These are phyloP conservation scores for Triops longicaudatus DNA, from an alignment of 1,140 invertebrate genomes.

Conservation along the genomic window DNA sequence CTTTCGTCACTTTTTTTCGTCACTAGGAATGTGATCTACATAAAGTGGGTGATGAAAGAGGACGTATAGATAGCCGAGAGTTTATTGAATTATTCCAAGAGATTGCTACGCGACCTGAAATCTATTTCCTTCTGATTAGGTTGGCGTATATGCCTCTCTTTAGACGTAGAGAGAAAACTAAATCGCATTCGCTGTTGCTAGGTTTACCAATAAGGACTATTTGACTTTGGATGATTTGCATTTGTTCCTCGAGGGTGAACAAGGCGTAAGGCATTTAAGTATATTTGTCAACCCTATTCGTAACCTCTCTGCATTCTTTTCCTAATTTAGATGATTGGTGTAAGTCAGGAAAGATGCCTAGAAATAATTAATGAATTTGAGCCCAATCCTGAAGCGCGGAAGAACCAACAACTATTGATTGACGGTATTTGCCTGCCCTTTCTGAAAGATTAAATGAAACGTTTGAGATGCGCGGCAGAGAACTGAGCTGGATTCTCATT, in stretches of 20 bases:
- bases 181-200: slow-evolving; percentile 36
- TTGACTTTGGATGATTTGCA: slow-evolving; percentile 51
- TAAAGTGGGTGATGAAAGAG: slow-evolving; percentile 42
- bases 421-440: slow-evolving; percentile 43
- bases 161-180: background rate
- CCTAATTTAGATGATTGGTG: slow-evolving; percentile 43
- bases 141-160: slow-evolving; percentile 34
- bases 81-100: slow-evolving; percentile 56
- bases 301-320: slow-evolving; percentile 25
- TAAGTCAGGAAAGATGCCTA: slow-evolving; percentile 46
- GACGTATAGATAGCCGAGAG: slow-evolving; percentile 47
- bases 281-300: background rate
- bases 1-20: slow-evolving; percentile 22
- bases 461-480: background rate
- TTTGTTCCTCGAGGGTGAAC: slow-evolving; percentile 56
- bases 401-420: slow-evolving; percentile 48
- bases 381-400: slow-evolving; percentile 48
- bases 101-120: slow-evolving; percentile 53
- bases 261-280: slow-evolving; percentile 45
- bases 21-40: slow-evolving; percentile 45
- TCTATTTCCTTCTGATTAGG: slow-evolving; percentile 55
- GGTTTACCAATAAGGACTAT: slow-evolving; percentile 56
- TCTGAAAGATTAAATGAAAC: background rate
- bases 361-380: slow-evolving; percentile 51
- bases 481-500: background rate